These are phyloP conservation scores for Cosmia pyralina DNA, from an alignment of 2,888 invertebrate species.

Conservation along the genomic window DNA sequence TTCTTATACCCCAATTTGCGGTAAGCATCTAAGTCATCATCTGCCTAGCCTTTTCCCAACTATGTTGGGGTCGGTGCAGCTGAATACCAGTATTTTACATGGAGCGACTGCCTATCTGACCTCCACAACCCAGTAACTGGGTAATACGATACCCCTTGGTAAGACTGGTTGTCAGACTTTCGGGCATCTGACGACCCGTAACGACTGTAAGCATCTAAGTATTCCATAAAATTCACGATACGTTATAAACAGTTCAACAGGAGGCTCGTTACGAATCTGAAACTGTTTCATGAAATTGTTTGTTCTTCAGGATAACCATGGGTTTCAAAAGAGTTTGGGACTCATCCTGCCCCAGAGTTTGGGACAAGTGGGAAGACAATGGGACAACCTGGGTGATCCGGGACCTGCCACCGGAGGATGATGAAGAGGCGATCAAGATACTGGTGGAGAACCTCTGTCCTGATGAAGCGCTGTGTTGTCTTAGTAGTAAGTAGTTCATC, in stretches of 20 bases:
- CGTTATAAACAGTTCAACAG: neutral
- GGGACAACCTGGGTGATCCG: slow-evolving; percentile 77
- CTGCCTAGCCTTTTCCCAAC: no score
- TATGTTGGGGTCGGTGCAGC: no score
- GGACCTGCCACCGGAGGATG: slow-evolving; percentile 80
- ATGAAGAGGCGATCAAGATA: slow-evolving; percentile 74
- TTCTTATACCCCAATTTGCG: no score
- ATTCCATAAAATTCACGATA: neutral
- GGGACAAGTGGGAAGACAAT: slow-evolving; percentile 75
- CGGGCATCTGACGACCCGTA: no score
- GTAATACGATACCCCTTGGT: no score
- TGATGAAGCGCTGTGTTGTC: slow-evolving; percentile 76
- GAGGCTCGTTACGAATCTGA: neutral
- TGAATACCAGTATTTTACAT: no score
- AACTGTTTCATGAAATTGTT: neutral
- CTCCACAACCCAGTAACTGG: no score
- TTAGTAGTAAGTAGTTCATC: slow-evolving; percentile 68
- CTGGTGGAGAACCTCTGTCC: slow-evolving; percentile 71
- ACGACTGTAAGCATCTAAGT: no score
- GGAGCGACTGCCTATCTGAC: no score
- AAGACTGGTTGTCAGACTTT: no score
- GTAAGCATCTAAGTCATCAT: no score
- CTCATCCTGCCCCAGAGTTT: slow-evolving; percentile 74
- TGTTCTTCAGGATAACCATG: slow-evolving; percentile 60
- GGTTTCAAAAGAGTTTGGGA: slow-evolving; percentile 71